Conservation (phyloP, 2,113 vertebrate species). For the Aythya baeri region DNA sequence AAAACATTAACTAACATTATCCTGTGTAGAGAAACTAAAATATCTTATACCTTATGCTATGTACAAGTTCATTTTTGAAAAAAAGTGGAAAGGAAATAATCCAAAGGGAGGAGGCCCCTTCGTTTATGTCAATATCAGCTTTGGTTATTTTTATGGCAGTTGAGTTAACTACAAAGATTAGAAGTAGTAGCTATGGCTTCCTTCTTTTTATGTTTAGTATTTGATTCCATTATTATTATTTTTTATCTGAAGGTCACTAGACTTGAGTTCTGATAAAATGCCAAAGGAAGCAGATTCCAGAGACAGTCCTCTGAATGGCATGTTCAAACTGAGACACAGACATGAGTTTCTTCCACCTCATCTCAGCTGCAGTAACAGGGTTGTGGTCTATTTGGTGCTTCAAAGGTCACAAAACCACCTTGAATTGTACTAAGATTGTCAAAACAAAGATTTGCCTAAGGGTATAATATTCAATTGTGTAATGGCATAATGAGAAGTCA, state of each 20-base stretch:
- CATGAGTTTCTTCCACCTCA: conserved; percentile 1
- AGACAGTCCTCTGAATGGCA: not conserved
- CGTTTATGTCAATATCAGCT: not conserved
- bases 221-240: not conserved
- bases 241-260: conserved; percentile 5
- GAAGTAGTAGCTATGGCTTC: not conserved
- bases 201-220: not conserved
- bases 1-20: not conserved
- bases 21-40: not conserved
- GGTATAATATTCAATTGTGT: conserved; percentile 45
- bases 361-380: not conserved
- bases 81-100: not conserved
- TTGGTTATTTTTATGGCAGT: not conserved
- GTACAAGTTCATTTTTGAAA: not conserved
- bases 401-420: conserved; percentile 26
- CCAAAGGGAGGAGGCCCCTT: not conserved
- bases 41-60: not conserved
- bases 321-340: not conserved
- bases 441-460: not conserved
- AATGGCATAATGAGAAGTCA: not conserved
- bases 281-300: conserved; percentile 23
- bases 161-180: not conserved
- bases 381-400: not conserved
- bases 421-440: not conserved
- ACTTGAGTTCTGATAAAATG: conserved; percentile 8